These are phyloP conservation scores for Heliconius cydno DNA, from an alignment of 2,888 invertebrate genomes.

Conservation along the genomic window DNA sequence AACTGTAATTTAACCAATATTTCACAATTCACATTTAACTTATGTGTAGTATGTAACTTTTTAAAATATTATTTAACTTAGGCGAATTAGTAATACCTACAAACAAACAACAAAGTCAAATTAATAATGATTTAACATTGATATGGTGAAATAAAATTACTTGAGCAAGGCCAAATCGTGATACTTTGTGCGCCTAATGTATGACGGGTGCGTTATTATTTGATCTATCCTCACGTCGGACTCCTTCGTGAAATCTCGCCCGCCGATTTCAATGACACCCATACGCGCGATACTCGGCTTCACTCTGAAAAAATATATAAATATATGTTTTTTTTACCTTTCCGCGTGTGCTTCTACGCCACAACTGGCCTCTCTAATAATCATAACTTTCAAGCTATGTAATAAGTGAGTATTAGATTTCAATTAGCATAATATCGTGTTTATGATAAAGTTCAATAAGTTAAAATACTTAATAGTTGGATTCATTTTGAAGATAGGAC, in stretches of 20 bases:
- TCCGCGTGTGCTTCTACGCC: too few species aligned
- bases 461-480: too few species aligned
- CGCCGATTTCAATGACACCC: conserved; percentile 66
- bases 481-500: too few species aligned
- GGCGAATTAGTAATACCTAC: neutral
- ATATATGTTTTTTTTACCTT: neutral
- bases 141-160: conserved; percentile 53
- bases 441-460: too few species aligned
- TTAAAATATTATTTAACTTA: neutral
- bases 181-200: conserved; percentile 67
- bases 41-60: neutral
- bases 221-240: conserved; percentile 63
- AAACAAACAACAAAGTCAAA: neutral
- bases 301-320: conserved; percentile 56
- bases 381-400: too few species aligned
- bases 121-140: neutral
- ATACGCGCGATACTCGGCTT: conserved; percentile 66
- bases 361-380: too few species aligned
- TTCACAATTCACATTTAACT: neutral
- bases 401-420: too few species aligned
- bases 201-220: conserved; percentile 64
- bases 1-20: neutral
- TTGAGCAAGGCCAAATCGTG: conserved; percentile 74
- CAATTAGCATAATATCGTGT: too few species aligned
- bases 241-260: conserved; percentile 53